phyloP scores from a whole-genome alignment of 2,888 invertebrate genomes.

The Antheraea assamensis region DNA sequence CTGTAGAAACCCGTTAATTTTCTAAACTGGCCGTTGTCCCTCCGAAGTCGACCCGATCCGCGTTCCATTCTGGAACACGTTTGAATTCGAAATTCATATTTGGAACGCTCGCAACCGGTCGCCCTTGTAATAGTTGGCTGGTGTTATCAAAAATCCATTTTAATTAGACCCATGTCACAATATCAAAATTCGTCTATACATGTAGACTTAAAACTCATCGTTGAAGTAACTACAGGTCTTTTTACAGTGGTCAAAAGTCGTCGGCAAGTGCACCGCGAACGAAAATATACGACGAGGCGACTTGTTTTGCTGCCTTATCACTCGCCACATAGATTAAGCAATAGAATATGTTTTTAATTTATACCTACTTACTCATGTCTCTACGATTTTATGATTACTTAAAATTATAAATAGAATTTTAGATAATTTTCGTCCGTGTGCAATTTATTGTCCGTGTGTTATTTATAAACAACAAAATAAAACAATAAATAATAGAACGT shows the following conservation, averaged over 20 bases:
- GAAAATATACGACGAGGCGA: conserved; percentile 80
- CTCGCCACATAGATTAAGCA: conserved; percentile 60
- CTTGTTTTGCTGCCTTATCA: conserved; percentile 82
- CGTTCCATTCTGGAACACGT: conserved; percentile 70
- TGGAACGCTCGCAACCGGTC: conserved; percentile 78
- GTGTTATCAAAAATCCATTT: conserved; percentile 73
- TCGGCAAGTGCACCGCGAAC: conserved; percentile 81
- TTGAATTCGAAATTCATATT: conserved; percentile 77
- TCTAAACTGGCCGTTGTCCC: conserved; percentile 28
- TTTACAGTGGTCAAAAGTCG: conserved; percentile 60
- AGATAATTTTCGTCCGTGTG: not conserved
- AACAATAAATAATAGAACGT: too few species aligned
- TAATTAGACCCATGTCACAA: conserved; percentile 54
- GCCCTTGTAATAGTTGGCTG: conserved; percentile 82
- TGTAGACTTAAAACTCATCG: conserved; percentile 39
- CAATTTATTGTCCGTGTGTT: not conserved
- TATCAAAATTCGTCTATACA: conserved; percentile 39
- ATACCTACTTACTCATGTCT: conserved; percentile 33
- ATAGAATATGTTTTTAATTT: conserved; percentile 18
- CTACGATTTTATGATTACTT: conserved; percentile 15
- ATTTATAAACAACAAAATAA: too few species aligned
- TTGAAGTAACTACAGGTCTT: conserved; percentile 58
- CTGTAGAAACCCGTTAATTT: conserved; percentile 24
- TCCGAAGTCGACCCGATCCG: conserved; percentile 39
- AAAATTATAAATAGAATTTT: not conserved